Percentiles rank a stretch among this genome's conserved stretches.
These are phyloP conservation scores for Galeopterus variegatus DNA, from an alignment of 2,113 vertebrate species.

Conservation along the genomic window DNA sequence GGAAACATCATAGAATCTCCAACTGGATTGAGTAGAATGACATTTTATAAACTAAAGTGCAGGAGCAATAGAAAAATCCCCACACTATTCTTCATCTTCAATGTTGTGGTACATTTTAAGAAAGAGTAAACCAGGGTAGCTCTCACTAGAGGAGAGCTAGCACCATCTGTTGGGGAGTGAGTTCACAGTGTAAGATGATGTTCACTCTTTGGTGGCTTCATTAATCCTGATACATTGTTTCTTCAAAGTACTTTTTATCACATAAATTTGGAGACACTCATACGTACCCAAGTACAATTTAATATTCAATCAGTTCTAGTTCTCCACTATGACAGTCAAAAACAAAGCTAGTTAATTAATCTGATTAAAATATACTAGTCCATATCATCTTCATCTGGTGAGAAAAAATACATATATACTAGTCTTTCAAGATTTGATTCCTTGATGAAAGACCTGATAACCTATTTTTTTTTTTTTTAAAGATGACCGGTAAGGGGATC, in stretches of 20 bases:
- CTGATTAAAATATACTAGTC: not conserved
- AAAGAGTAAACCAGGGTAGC: not conserved
- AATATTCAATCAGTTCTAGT: conserved; percentile 39
- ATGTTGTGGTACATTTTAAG: not conserved
- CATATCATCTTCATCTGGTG: no score
- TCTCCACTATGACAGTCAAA: not conserved
- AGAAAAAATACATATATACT: not conserved
- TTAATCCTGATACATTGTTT: conserved; percentile 26
- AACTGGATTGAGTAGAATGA: not conserved
- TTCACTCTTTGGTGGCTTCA: not conserved
- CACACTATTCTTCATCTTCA: not conserved
- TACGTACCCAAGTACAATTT: not conserved
- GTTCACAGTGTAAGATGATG: conserved; percentile 9
- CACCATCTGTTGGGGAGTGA: conserved; percentile 71
- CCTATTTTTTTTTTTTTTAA: no score
- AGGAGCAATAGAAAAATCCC: not conserved
- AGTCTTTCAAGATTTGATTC: conserved; percentile 15
- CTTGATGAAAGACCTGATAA: conserved; percentile 39
- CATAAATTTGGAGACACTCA: conserved; percentile 29
- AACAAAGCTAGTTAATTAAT: not conserved
- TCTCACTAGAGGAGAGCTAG: conserved; percentile 33
- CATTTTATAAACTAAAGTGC: not conserved
- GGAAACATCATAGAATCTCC: not conserved
- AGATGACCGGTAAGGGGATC: no score
- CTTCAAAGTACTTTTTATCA: conserved; percentile 44